Evolutionary conservation across 2,888 invertebrate species (phyloP), one percentile per base, ranked within the genome.

Genomic region (Limulus polyphemus): DNA sequence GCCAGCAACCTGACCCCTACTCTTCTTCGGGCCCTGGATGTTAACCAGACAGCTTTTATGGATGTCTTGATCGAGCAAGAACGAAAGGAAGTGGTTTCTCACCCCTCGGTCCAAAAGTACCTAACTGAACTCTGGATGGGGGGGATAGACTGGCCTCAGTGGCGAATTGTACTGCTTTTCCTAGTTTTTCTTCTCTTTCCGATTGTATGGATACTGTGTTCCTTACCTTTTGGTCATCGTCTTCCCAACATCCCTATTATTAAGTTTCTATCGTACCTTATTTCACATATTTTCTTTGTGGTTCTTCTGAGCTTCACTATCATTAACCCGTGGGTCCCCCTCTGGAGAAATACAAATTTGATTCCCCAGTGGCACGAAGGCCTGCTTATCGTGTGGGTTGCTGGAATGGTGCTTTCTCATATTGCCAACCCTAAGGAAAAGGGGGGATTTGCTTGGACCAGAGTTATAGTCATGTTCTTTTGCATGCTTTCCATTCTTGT

Each of bases 241-340:
- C 94, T 90, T 80, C 91, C 94, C 81, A 92, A 95, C 82, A 92
- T 98, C 73, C 99, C 99, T 63, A 97, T 99, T 74, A 95, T 99
- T 74, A 99, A 99, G 80, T 99, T 99, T 79, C 97, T 98, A 90
- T 95, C 97, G 55, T 98, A 99, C 79, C 83, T 99, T 72, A 97
- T 98, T 46, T 97, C 98, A 10, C 99, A 99, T 79, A 87, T 99
- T 73, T 97, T 97, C 79, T 84, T 99, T 70, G 95, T 98, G 87
- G 79, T 91, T 69, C 85, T 98, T 73, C 83, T 98, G 71, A 84
- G 91, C 70, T 81, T 97, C 71, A 91, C 91, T 49, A 75, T 75
- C 11, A 77, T 78, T 14, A 72, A 71, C 57, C 78, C 78, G 0
- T 67, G 75, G 46, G 65, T 71, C 12, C 75, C 75, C 3, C 73